phyloP scores from a whole-genome alignment of 2,888 invertebrate genomes.

The Yponomeuta malinellus region DNA sequence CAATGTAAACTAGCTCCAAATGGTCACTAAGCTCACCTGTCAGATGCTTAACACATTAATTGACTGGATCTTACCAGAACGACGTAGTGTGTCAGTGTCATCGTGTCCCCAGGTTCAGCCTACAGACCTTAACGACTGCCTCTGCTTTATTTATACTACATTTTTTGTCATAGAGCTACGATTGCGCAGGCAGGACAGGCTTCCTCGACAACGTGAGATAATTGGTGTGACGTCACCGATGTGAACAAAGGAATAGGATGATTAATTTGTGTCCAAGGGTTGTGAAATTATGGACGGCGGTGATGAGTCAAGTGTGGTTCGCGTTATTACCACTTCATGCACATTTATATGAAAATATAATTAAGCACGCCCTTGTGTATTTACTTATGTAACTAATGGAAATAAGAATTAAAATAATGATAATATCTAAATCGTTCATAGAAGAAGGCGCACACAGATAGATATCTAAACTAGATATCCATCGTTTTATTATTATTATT shows the following conservation, averaged over 20 bases:
- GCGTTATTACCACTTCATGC: too few species aligned
- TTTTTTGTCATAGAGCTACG: constrained; percentile 8
- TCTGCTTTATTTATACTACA: constrained; percentile 7
- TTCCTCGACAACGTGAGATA: neutral
- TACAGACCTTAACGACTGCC: neutral
- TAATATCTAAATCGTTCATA: too few species aligned
- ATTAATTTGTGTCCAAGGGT: too few species aligned
- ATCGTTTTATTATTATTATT: too few species aligned
- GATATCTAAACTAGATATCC: too few species aligned
- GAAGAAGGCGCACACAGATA: too few species aligned
- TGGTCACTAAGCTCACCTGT: neutral
- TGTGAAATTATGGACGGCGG: too few species aligned
- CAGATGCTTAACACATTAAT: neutral
- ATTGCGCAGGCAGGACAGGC: neutral
- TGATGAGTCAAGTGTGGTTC: too few species aligned
- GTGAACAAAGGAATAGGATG: neutral
- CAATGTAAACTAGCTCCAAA: neutral
- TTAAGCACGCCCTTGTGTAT: too few species aligned
- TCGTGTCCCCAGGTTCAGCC: constrained; percentile 4
- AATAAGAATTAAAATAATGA: too few species aligned
- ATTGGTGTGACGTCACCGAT: neutral
- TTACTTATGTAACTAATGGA: too few species aligned
- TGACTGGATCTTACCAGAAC: constrained; percentile 12
- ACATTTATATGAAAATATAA: too few species aligned
- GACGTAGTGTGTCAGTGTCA: constrained; percentile 13